Conservation (phyloP, 2,113 vertebrate species). For the Gambusia affinis region DNA sequence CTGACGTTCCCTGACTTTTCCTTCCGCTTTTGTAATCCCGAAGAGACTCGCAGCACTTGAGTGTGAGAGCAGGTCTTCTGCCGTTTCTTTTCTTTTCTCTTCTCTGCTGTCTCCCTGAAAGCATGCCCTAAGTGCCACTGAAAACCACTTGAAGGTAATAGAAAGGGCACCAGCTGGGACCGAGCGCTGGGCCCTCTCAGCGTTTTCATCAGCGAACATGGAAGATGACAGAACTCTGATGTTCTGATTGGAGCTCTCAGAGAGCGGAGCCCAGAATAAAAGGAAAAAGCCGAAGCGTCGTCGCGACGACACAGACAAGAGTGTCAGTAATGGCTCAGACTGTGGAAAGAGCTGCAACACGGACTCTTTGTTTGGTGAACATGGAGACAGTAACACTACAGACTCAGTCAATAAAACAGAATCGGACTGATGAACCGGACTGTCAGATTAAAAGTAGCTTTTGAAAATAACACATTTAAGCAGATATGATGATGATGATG, state of each 20-base stretch:
- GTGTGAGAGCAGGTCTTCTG: background rate
- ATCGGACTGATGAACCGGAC: no score
- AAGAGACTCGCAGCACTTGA: background rate
- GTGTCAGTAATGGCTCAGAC: background rate
- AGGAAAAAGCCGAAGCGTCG: slow-evolving; percentile 34
- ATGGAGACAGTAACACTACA: background rate
- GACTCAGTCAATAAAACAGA: background rate
- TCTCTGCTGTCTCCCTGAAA: slow-evolving; percentile 27
- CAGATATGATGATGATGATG: no score
- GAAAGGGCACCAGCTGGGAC: slow-evolving; percentile 23
- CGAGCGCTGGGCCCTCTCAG: slow-evolving; percentile 13
- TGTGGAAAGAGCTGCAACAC: background rate
- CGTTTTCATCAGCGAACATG: slow-evolving; percentile 51
- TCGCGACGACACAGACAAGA: background rate
- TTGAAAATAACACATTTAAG: no score
- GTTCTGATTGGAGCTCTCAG: slow-evolving; percentile 36
- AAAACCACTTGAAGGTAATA: slow-evolving; percentile 36
- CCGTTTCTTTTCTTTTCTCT: slow-evolving; percentile 5
- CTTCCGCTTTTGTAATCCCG: background rate
- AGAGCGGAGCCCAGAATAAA: slow-evolving; percentile 12
- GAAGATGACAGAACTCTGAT: slow-evolving; percentile 24
- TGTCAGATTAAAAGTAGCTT: no score
- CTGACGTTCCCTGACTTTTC: background rate
- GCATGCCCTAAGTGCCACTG: slow-evolving; percentile 15
- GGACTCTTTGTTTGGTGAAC: background rate